Percentiles rank a stretch among this genome's conserved stretches.
These are phyloP conservation scores for Notamacropus eugenii DNA, from an alignment of 2,797 vertebrate genomes.

Conservation along the genomic window DNA sequence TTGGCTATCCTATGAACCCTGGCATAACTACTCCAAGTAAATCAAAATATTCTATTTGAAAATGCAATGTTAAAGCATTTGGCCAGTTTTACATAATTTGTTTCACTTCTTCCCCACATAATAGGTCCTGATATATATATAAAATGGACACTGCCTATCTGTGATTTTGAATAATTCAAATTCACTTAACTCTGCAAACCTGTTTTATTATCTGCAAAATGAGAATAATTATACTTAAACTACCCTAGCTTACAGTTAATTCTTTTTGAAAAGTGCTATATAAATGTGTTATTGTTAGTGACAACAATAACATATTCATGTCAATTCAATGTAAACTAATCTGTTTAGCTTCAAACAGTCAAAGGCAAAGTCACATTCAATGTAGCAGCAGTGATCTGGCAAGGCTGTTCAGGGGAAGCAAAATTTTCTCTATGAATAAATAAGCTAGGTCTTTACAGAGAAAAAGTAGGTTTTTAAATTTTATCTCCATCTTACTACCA, in stretches of 20 bases:
- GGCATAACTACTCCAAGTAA: not conserved
- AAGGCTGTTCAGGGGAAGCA: not conserved
- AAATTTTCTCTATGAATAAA: not conserved
- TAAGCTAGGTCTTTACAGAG: not conserved
- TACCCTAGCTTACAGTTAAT: not conserved
- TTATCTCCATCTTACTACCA: not conserved
- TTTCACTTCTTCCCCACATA: not conserved
- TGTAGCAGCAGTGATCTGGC: not conserved
- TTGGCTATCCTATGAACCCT: not conserved
- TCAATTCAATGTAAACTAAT: conserved; percentile 12
- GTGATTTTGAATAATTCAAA: not conserved
- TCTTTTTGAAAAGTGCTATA: not conserved
- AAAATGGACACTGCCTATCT: not conserved
- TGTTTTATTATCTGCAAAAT: not conserved
- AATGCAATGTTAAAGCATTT: not conserved
- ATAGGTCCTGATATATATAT: not conserved
- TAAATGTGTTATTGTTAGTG: not conserved
- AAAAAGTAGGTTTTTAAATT: not conserved
- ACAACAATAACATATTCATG: not conserved
- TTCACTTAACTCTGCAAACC: not conserved
- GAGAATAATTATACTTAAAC: not conserved
- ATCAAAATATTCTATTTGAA: not conserved
- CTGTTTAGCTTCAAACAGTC: not conserved
- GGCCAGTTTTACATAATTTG: not conserved
- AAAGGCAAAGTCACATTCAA: not conserved